A percentile compares a stretch with the other conserved stretches of the same genome.
These are phyloP conservation scores for Melanostoma mellinum DNA, from an alignment of 2,888 invertebrate genomes.

Conservation along the genomic window DNA sequence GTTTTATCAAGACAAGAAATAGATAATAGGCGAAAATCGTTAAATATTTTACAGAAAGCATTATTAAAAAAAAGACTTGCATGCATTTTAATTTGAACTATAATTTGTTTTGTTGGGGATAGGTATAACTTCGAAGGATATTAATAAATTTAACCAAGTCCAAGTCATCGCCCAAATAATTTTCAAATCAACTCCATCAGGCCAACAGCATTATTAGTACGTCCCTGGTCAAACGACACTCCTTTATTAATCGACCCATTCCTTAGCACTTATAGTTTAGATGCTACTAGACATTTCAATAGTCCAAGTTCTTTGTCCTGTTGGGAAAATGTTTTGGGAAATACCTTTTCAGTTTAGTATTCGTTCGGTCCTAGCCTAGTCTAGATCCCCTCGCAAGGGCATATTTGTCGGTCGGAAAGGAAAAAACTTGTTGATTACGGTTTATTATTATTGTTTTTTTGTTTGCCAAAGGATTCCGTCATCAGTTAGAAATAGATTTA, in stretches of 20 bases:
- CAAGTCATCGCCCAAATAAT: no score
- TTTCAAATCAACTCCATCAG: background rate
- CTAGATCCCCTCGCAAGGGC: conserved; percentile 53
- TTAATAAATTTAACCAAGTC: no score
- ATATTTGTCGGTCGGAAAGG: conserved; percentile 22
- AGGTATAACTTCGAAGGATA: no score
- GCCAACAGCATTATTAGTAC: background rate
- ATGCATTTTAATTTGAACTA: no score
- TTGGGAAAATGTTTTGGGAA: conserved; percentile 56
- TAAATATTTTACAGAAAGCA: no score
- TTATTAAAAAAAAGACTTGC: no score
- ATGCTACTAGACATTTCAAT: conserved; percentile 61
- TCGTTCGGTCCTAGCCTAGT: conserved; percentile 52
- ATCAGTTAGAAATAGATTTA: conserved; percentile 60
- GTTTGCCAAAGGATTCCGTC: conserved; percentile 39
- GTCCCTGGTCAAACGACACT: conserved; percentile 59
- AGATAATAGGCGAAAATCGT: no score
- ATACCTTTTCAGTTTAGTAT: conserved; percentile 60
- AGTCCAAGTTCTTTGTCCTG: conserved; percentile 44
- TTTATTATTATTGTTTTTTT: conserved; percentile 3
- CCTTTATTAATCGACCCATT: conserved; percentile 74
- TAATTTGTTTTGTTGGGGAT: no score
- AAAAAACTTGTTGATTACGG: conserved; percentile 63
- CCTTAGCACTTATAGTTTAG: conserved; percentile 36
- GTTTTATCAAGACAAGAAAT: no score